Conservation (phyloP, 1,140 invertebrate species). For the Aphis craccivora region DNA sequence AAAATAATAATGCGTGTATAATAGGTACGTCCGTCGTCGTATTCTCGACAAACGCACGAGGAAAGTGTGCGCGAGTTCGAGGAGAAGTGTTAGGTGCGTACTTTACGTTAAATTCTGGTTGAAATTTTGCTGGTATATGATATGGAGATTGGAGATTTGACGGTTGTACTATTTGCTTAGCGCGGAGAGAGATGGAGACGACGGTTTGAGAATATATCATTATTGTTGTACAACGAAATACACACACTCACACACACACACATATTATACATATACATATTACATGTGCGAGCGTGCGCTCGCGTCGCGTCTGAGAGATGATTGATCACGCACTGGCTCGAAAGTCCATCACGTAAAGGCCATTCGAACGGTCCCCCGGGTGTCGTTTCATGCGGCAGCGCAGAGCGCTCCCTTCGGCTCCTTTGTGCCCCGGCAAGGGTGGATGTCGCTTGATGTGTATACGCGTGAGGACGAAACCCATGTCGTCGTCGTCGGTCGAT, state of each 20-base stretch:
- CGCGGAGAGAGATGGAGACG: not conserved
- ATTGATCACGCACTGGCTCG: constrained; percentile 15
- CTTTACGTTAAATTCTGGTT: not conserved
- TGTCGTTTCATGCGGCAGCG: not conserved
- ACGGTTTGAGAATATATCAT: not conserved
- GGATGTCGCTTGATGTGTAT: not conserved
- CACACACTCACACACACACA: not conserved
- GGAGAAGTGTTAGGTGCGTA: not conserved
- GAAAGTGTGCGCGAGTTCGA: not conserved
- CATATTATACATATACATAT: not conserved
- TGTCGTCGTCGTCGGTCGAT: not conserved
- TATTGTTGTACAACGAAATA: not conserved
- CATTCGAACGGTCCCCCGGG: constrained; percentile 30
- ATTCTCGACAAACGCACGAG: not conserved
- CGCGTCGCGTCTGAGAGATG: not conserved
- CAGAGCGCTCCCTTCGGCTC: not conserved
- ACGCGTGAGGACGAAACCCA: not conserved
- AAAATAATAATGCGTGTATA: not conserved
- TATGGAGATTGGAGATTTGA: not conserved
- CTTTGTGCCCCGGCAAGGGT: not conserved
- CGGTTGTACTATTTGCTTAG: not conserved
- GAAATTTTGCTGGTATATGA: not conserved
- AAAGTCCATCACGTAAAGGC: constrained; percentile 22
- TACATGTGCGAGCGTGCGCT: not conserved
- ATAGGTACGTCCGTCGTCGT: not conserved